Base-by-base conservation (phyloP, 1,140 invertebrate species). In the Spodoptera litura region DNA sequence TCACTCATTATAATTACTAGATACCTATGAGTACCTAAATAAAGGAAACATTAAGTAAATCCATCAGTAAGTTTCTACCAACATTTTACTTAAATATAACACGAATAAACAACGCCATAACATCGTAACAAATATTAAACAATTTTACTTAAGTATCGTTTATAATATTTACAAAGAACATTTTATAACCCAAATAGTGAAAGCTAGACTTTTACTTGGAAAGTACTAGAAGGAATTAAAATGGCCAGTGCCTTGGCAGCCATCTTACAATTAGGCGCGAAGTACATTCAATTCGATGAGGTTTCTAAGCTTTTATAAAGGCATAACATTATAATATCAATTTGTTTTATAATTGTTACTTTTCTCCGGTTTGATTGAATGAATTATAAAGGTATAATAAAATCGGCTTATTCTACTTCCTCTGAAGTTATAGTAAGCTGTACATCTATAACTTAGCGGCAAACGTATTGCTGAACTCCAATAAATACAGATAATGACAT, bases 161-260 rank as follows among this genome's bases (percentile, higher is more conserved):
- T 13, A 27, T 52, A 70, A 52, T 58, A 58, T 59, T 72, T 72
- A 59, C 15, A 15, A 49, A 44, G 62, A 38, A n/a, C 25, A 38
- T 38, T 58, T 58, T 44, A 58, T 72, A 25, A 38, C n/a, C 12
- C 55, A 58, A 58, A 72, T 15, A 74, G 72, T 62, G 72, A 74
- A 74, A 61, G 72, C 61, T 49, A 44, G 31, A 74, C 72, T 74
- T 74, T 74, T 62, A 74, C 58, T 74, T 74, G 44, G 58, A 74
- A 62, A 62, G 58, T 74, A 74, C 72, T 61, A 35, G 55, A 52
- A 62, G 49, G 72, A 49, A 59, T 61, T 52, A 74, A 74, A 74
- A 74, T 51, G 25, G 56, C 5, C 44, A 52, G 72, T 61, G 58
- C 51, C 61, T 44, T n/a, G 25, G 20, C 66, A 52, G 31, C 55